Evolutionary conservation across 2,113 vertebrate species (phyloP), one percentile per base, ranked within the genome.

Genomic region (Vimba vimba): DNA sequence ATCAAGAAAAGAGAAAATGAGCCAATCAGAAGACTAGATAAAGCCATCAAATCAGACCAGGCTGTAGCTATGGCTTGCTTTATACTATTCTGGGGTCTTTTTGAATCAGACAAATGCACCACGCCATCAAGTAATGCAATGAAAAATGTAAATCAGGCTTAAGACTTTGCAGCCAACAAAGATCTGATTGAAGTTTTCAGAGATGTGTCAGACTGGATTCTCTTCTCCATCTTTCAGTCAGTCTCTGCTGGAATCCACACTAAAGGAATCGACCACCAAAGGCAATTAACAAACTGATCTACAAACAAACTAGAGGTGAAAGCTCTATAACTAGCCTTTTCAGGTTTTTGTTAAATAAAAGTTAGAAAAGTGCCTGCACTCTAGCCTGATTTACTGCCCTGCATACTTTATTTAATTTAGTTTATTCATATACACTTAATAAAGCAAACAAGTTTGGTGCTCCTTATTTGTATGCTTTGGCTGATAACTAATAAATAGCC

Each of bases 81-180:
- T 43, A 39, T 33, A 43, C 4, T 2, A 73, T 23, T 73, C 21
- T 39, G 33, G 27, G 64, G 64, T 68, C 30, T 33, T 33, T 69
- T 36, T 69, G 27, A 74, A 74, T 74, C 71, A 47, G 71, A 47
- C 11, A 71, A 39, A 71, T 71, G 68, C 33, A 71, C 19, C 36
- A 19, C 2, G 8, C 4, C 10, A 13, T 9, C 43, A 47, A 74
- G n/a, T 25, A 39, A 69, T 11, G 11, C 23, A 47, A 25, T 6
- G 11, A 12, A 11, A 73, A 45, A 45, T 1, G 4, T 2, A 12
- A 43, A 8, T 74, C 12, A 71, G 33, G 17, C 33, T 19, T 69
- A 17, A 69, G 27, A 68, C 27, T 66, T 36, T 33, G 15, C 17
- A 68, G 6, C 25, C 13, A 21, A 36, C 33, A 4, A 23, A 39